Conservation (phyloP, 2,113 vertebrate genomes). For the Vulpes vulpes region DNA sequence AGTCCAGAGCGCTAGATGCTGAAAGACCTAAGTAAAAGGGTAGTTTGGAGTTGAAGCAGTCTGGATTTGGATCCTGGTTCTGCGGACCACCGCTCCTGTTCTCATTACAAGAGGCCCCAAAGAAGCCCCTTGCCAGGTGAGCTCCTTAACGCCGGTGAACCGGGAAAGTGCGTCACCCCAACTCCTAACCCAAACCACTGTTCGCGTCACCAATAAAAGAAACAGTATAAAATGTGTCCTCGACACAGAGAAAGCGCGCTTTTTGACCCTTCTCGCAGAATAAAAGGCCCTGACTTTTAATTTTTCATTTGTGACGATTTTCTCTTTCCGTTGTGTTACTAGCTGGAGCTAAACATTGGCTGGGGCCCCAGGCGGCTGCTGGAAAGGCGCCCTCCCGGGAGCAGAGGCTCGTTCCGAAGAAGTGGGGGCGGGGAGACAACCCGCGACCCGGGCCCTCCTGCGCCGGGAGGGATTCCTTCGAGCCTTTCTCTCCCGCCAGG, state of each 20-base stretch:
- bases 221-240: background rate
- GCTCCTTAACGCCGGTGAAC: background rate
- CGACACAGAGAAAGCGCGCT: background rate
- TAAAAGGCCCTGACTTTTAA: constrained; percentile 45
- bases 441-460: background rate
- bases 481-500: background rate
- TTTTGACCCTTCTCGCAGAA: background rate
- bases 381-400: constrained; percentile 64
- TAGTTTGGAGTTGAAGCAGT: background rate
- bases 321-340: constrained; percentile 69
- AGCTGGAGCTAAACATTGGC: constrained; percentile 70
- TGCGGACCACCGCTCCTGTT: background rate
- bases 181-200: background rate
- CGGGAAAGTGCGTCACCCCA: background rate
- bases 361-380: constrained; percentile 42
- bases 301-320: constrained; percentile 52
- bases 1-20: background rate
- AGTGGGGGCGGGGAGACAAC: constrained; percentile 9
- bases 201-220: background rate
- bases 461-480: background rate
- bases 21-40: background rate
- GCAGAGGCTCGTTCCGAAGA: constrained; percentile 19
- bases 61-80: background rate
- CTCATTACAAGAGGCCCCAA: background rate
- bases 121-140: background rate